Evolutionary conservation across 2,113 vertebrate genomes (phyloP), one percentile per base, ranked within the genome.

Genomic region (Puffinus mauretanicus): DNA sequence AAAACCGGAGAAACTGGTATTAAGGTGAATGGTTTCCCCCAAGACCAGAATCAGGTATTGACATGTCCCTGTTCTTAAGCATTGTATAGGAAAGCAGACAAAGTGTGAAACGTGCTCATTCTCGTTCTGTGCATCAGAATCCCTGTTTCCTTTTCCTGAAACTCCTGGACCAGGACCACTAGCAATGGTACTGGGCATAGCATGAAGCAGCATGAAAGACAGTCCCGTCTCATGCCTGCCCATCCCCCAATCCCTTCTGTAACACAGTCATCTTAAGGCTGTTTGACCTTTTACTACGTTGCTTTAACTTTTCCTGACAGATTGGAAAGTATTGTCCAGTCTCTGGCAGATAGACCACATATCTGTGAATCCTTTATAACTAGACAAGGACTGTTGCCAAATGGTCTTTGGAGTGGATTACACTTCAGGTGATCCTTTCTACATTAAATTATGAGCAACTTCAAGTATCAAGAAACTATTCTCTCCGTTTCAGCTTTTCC

Each of bases 71-170:
- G 66, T 30, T 72, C 55, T 66, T 60, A 57, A 60, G n/a, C 29
- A 49, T 2, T 44, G 34, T 9, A 44, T 0, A 22, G 36, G 25
- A 16, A 79, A 9, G 62, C 20, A 36, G 15, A 42, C 4, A 0
- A 3, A 61, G 16, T 1, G 16, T 13, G 27, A 73, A 86, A 72
- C 16, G 57, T 62, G 22, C 13, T 52, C 5, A 16, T 30, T 65
- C 36, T n/a, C 0, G 0, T 69, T 36, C 34, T 73, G 71, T 81
- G 27, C 58, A 49, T 12, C 17, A 62, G 20, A 60, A 14, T 11
- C 40, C 29, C 7, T 20, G 0, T 21, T 49, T 54, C 55, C 10
- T 80, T 30, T 22, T 60, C 19, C 40, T 42, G 16, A 85, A 92
- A 58, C 32, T 54, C 21, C 38, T 76, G 55, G 46, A 58, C 20